Conservation (phyloP, 2,113 vertebrate species). For the Rafetus swinhoei region DNA sequence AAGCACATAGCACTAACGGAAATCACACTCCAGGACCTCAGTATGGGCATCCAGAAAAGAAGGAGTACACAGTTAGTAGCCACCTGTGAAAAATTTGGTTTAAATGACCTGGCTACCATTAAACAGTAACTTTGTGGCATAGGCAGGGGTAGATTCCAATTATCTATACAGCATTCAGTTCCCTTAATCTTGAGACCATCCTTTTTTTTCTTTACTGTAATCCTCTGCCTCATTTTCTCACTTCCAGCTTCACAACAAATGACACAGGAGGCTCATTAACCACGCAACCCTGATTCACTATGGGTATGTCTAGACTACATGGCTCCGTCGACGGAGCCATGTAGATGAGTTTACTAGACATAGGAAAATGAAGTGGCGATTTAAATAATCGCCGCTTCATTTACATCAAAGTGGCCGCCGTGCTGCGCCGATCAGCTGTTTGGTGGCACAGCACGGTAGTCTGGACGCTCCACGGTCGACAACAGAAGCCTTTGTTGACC, state of each 20-base stretch:
- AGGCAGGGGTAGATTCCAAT: conserved; percentile 18
- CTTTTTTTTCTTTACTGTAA: neutral
- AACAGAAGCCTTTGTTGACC: no score
- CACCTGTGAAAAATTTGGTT: neutral
- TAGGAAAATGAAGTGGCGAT: no score
- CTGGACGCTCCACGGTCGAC: no score
- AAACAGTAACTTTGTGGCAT: conserved; percentile 9
- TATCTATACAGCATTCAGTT: conserved; percentile 42
- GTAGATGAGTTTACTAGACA: no score
- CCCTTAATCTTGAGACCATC: neutral
- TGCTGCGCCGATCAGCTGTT: no score
- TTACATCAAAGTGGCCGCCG: no score
- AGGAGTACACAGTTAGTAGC: neutral
- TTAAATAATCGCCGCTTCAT: no score
- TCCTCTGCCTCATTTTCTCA: neutral
- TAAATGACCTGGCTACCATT: conserved; percentile 1
- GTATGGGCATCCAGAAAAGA: conserved; percentile 37
- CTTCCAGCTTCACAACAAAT: conserved; percentile 55
- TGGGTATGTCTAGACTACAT: no score
- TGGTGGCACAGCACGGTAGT: no score
- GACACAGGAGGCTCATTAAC: conserved; percentile 24
- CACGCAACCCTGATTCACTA: neutral
- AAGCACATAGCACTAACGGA: conserved; percentile 23
- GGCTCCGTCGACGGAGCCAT: no score
- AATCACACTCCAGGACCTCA: conserved; percentile 11